Conservation (phyloP, 2,888 invertebrate genomes). For the Tetragonisca angustula region DNA sequence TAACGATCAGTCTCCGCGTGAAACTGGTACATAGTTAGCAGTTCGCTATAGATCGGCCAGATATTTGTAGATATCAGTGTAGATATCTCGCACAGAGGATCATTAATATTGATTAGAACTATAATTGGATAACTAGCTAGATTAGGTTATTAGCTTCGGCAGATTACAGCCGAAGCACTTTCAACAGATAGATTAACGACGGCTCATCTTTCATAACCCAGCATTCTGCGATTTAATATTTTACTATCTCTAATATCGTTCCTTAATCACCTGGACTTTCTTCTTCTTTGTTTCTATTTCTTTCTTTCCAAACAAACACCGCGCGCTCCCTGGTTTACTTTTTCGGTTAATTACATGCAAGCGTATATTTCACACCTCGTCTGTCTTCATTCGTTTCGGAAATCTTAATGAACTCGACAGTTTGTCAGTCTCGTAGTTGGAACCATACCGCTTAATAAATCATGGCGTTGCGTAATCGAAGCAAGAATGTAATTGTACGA, state of each 20-base stretch:
- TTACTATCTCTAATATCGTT: constrained; percentile 25
- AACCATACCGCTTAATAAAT: neutral
- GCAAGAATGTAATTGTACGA: neutral
- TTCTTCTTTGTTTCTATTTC: neutral
- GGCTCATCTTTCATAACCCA: constrained; percentile 22
- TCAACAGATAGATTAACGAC: constrained; percentile 31
- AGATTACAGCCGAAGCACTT: constrained; percentile 18
- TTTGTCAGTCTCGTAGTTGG: neutral
- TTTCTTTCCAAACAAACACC: neutral
- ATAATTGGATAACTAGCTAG: constrained; percentile 30
- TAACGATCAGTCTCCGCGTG: constrained; percentile 6
- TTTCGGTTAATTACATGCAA: constrained; percentile 1
- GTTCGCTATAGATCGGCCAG: constrained; percentile 4
- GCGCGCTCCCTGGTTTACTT: neutral
- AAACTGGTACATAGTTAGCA: constrained; percentile 15
- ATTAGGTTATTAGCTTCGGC: constrained; percentile 30
- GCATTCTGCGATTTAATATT: constrained; percentile 18
- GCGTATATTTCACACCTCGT: neutral
- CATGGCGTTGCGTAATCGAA: neutral
- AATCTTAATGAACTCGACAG: neutral
- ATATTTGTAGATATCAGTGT: constrained; percentile 32
- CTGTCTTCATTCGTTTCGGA: neutral
- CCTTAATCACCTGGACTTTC: constrained; percentile 1
- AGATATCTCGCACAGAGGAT: constrained; percentile 21
- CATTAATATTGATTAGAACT: constrained; percentile 30